Conservation (phyloP, 2,888 invertebrate genomes). For the Octodonta nipae region DNA sequence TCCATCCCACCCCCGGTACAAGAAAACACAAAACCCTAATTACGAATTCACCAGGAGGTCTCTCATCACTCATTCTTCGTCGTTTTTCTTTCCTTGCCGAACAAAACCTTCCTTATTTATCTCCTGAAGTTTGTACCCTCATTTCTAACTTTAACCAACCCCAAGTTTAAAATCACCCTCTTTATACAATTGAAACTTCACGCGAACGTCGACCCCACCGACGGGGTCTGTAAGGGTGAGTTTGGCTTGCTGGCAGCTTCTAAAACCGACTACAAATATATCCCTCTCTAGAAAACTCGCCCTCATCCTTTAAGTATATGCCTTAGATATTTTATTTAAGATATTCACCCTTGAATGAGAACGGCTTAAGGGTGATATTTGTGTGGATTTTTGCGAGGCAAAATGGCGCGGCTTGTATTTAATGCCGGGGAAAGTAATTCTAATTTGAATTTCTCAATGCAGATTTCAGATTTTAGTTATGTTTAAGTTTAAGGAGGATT, state of each 20-base stretch:
- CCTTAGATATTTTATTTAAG: conserved; percentile 31
- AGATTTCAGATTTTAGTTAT: conserved; percentile 31
- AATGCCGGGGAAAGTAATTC: conserved; percentile 35
- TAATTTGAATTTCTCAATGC: conserved; percentile 31
- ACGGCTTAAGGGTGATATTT: conserved; percentile 27
- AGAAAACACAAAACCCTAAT: too few relatives aligned
- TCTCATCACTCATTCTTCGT: conserved; percentile 15
- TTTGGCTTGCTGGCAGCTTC: conserved; percentile 11
- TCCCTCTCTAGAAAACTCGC: conserved; percentile 30
- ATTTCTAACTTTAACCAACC: conserved; percentile 28
- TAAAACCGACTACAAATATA: conserved; percentile 27
- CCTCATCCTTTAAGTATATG: conserved; percentile 28
- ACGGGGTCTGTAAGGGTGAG: conserved; percentile 8
- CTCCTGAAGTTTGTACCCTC: conserved; percentile 29
- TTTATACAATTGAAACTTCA: conserved; percentile 17
- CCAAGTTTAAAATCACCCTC: conserved; percentile 29
- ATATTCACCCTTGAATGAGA: conserved; percentile 25
- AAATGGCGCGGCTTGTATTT: conserved; percentile 35
- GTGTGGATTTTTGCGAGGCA: conserved; percentile 28
- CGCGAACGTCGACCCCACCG: conserved; percentile 14
- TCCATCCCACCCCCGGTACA: too few relatives aligned
- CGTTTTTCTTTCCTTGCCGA: conserved; percentile 19
- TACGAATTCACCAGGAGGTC: too few relatives aligned
- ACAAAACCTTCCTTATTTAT: conserved; percentile 27
- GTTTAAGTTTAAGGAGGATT: conserved; percentile 34